A percentile compares a stretch with the other conserved stretches of the same genome.
These are phyloP conservation scores for Lepidurus packardi DNA, from an alignment of 1,140 invertebrate genomes.

Conservation along the genomic window DNA sequence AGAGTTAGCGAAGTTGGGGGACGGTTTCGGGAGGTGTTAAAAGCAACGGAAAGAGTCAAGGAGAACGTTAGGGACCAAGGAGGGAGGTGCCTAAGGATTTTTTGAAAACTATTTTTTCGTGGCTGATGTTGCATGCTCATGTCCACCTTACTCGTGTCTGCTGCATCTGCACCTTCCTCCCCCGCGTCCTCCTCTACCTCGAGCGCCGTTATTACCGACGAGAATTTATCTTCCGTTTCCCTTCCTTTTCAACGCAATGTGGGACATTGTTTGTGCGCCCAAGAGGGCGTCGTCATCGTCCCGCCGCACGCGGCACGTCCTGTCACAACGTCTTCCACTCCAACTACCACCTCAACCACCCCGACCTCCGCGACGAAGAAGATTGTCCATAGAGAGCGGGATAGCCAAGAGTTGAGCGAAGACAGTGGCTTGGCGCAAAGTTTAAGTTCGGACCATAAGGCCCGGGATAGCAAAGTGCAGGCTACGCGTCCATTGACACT, in stretches of 20 bases:
- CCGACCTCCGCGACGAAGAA: not conserved
- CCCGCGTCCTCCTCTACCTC: not conserved
- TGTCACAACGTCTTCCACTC: not conserved
- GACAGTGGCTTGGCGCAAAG: slow-evolving; percentile 23
- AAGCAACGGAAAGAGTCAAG: not conserved
- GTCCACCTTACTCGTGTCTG: slow-evolving; percentile 6
- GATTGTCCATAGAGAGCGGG: slow-evolving; percentile 1
- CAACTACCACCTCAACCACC: slow-evolving; percentile 20
- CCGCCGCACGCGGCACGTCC: not conserved
- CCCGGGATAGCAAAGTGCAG: not conserved
- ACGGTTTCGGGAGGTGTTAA: not conserved
- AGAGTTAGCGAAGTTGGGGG: not conserved
- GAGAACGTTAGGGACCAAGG: not conserved
- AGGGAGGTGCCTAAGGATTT: not conserved
- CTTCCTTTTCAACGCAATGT: slow-evolving; percentile 21
- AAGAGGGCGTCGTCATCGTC: slow-evolving; percentile 8
- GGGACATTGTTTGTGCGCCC: slow-evolving; percentile 27
- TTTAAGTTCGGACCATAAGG: not conserved
- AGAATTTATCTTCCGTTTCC: not conserved
- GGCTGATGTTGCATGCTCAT: not conserved
- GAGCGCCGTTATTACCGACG: slow-evolving; percentile 13
- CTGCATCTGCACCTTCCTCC: slow-evolving; percentile 6
- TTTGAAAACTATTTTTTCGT: not conserved
- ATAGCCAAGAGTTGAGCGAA: not conserved
- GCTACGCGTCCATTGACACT: not conserved